Percentiles rank a stretch among this genome's conserved stretches.
phyloP scores from a whole-genome alignment of 2,888 invertebrate species.

The Plagiodera versicolora region DNA sequence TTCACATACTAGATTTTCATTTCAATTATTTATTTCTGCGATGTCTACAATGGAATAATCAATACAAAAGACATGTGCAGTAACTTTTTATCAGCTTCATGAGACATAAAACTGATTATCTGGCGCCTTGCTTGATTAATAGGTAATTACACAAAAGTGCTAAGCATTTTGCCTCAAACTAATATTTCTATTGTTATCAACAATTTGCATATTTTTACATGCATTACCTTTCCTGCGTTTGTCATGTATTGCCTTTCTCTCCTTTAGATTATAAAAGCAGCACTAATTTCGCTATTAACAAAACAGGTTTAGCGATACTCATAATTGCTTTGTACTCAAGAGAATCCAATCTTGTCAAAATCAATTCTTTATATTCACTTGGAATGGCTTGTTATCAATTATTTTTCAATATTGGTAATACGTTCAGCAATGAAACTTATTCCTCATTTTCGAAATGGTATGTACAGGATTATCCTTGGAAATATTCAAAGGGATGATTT shows the following conservation, averaged over 20 bases:
- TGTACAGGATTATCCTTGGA: too few relatives aligned
- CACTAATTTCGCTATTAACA: too few relatives aligned
- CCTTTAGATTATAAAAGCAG: not conserved
- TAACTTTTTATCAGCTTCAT: conserved; percentile 9
- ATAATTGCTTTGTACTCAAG: too few relatives aligned
- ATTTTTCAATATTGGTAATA: too few relatives aligned
- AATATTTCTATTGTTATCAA: conserved; percentile 11
- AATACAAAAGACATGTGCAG: too few relatives aligned
- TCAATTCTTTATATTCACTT: too few relatives aligned
- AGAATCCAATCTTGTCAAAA: too few relatives aligned
- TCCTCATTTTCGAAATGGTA: too few relatives aligned
- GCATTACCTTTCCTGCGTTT: not conserved
- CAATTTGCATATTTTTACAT: conserved; percentile 15
- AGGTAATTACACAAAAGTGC: not conserved
- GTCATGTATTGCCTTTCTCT: conserved; percentile 4
- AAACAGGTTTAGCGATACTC: too few relatives aligned
- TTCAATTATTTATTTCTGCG: not conserved
- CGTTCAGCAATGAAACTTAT: too few relatives aligned
- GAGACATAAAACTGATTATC: conserved; percentile 9
- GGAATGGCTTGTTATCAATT: too few relatives aligned
- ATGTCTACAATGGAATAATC: not conserved
- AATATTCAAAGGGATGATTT: too few relatives aligned
- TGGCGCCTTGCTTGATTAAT: conserved; percentile 9
- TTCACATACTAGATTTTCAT: not conserved
- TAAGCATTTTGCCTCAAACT: conserved; percentile 2